Evolutionary conservation across 2,888 invertebrate genomes (phyloP).

Genomic region (Melinaea marsaeus): DNA sequence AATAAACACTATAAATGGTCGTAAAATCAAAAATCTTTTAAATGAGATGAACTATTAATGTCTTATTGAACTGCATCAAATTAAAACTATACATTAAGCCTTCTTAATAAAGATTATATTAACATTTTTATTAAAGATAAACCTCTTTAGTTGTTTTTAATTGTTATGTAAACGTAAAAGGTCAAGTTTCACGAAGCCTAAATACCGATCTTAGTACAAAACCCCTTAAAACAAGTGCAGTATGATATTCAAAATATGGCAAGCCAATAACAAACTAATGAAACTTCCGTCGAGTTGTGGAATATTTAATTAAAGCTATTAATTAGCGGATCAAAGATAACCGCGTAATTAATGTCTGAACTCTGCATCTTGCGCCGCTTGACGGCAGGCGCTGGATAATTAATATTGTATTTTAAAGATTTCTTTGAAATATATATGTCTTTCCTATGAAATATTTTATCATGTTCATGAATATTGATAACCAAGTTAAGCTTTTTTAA

Average conservation of each 20-base stretch:
- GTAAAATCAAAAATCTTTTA: no score
- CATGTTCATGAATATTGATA: no score
- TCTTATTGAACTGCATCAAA: no score
- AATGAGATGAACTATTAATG: no score
- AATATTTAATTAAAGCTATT: conserved; percentile 40
- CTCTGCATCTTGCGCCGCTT: conserved; percentile 19
- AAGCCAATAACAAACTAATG: conserved; percentile 21
- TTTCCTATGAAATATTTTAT: neutral
- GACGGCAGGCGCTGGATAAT: conserved; percentile 5
- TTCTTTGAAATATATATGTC: neutral
- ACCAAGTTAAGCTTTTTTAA: no score
- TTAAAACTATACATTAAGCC: no score
- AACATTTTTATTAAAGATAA: no score
- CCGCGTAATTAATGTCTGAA: conserved; percentile 38
- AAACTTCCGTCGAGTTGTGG: conserved; percentile 33
- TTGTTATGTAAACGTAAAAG: no score
- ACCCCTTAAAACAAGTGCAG: neutral
- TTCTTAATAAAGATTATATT: no score
- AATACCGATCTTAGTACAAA: neutral
- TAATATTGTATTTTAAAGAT: conserved; percentile 3
- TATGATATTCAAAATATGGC: conserved; percentile 5
- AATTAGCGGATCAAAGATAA: conserved; percentile 41
- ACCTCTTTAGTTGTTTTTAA: no score
- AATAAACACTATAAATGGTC: no score
- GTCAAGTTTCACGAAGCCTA: neutral